Percentiles rank a stretch among this genome's conserved stretches.
Conservation (phyloP, 2,797 vertebrate species). For the Euphonia xanthogaster region DNA sequence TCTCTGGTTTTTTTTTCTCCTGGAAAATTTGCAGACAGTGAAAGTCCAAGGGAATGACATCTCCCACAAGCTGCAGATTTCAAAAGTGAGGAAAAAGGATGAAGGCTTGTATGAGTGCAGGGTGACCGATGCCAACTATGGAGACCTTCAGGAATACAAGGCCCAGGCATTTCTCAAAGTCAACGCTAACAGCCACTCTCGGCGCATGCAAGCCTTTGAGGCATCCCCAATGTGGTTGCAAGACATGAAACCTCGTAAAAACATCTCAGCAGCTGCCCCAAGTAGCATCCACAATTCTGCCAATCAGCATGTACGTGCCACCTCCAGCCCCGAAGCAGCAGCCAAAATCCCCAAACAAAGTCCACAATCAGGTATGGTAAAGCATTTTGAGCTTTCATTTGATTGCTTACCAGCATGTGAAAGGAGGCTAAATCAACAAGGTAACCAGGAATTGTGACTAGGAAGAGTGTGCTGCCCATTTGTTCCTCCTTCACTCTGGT, state of each 20-base stretch:
- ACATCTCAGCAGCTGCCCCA: constrained; percentile 77
- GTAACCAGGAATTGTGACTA: constrained; percentile 37
- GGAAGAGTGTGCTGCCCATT: constrained; percentile 1
- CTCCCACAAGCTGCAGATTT: constrained; percentile 95
- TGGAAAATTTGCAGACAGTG: constrained; percentile 86
- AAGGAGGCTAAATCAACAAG: constrained; percentile 18
- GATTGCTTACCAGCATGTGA: constrained; percentile 44
- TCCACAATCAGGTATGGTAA: constrained; percentile 89
- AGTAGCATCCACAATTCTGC: constrained; percentile 82
- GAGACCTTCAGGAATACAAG: constrained; percentile 92
- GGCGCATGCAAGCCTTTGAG: constrained; percentile 87
- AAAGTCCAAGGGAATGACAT: constrained; percentile 97
- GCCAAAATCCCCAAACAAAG: constrained; percentile 90
- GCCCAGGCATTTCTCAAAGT: constrained; percentile 92
- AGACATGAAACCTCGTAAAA: constrained; percentile 89
- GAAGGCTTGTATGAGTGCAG: constrained; percentile 93
- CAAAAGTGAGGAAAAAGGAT: constrained; percentile 90
- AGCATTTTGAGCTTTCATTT: constrained; percentile 71
- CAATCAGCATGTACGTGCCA: constrained; percentile 82
- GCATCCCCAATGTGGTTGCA: constrained; percentile 92
- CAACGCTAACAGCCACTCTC: constrained; percentile 83
- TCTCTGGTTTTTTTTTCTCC: not conserved
- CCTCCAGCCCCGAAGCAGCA: constrained; percentile 86
- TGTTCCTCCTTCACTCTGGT: not conserved
- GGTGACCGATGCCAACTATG: constrained; percentile 92